These are phyloP conservation scores for Callopanchax toddi DNA, from an alignment of 2,113 vertebrate genomes.

Conservation along the genomic window DNA sequence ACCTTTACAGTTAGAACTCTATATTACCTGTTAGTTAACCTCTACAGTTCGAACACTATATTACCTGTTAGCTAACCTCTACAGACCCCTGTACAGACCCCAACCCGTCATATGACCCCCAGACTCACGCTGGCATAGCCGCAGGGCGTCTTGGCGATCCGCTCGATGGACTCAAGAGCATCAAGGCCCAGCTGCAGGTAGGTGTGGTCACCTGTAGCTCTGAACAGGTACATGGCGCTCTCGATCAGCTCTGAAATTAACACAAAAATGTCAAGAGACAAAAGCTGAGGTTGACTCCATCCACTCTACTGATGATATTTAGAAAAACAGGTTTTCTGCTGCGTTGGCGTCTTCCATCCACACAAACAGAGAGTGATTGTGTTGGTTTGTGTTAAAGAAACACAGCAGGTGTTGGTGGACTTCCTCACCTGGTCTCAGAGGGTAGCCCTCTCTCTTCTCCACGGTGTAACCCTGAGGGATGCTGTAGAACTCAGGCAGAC, in stretches of 20 bases:
- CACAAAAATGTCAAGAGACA: not conserved
- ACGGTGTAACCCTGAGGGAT: slow-evolving; percentile 97
- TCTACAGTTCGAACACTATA: too few relatives aligned
- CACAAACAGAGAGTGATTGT: too few relatives aligned
- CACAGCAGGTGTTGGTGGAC: not conserved
- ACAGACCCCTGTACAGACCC: too few relatives aligned
- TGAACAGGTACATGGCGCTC: slow-evolving; percentile 97
- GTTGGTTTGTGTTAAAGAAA: too few relatives aligned
- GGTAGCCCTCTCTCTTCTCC: slow-evolving; percentile 97
- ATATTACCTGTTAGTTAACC: too few relatives aligned
- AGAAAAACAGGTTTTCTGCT: too few relatives aligned
- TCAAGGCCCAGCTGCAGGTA: slow-evolving; percentile 93
- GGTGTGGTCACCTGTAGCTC: slow-evolving; percentile 91
- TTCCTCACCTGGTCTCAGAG: slow-evolving; percentile 88
- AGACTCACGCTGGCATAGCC: slow-evolving; percentile 93
- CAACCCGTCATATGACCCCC: too few relatives aligned
- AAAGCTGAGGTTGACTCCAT: too few relatives aligned
- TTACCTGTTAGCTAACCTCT: too few relatives aligned
- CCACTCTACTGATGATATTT: too few relatives aligned
- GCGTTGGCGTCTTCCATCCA: too few relatives aligned
- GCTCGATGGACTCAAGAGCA: slow-evolving; percentile 94
- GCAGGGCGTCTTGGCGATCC: slow-evolving; percentile 91
- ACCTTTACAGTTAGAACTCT: too few relatives aligned
- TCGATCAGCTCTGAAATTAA: slow-evolving; percentile 90
- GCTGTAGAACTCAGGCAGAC: slow-evolving; percentile 97